A percentile compares a stretch with the other conserved stretches of the same genome.
phyloP scores from a whole-genome alignment of 2,113 vertebrate genomes.

The Limnothrissa miodon region DNA sequence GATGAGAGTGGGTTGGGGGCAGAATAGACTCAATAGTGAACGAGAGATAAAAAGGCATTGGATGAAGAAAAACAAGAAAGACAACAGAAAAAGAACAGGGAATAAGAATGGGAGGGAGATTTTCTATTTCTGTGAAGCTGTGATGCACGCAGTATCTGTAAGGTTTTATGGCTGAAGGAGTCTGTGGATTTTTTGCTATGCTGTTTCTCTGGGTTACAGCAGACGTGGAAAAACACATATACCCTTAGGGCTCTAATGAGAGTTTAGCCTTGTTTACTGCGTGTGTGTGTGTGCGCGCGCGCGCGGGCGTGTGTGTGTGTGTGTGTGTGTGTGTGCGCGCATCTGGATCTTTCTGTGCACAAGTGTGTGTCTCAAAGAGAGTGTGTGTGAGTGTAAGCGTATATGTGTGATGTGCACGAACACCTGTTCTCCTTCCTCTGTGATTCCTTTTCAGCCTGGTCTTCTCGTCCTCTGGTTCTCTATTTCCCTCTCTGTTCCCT shows the following conservation, averaged over 20 bases:
- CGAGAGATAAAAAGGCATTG: neutral
- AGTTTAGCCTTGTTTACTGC: neutral
- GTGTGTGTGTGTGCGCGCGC: neutral
- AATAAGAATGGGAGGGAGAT: neutral
- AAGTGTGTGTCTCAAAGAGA: too few relatives aligned
- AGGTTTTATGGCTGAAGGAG: neutral
- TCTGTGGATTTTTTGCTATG: neutral
- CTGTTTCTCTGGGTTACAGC: neutral
- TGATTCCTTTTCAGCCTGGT: neutral
- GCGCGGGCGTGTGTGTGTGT: neutral
- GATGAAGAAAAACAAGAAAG: neutral
- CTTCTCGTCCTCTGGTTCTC: neutral
- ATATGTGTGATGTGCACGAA: neutral
- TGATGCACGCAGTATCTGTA: neutral
- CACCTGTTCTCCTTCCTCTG: neutral
- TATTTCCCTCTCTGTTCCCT: neutral
- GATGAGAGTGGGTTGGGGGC: neutral
- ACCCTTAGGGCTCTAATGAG: neutral
- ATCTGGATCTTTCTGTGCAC: too few relatives aligned
- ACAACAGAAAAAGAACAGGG: neutral
- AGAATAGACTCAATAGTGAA: conserved; percentile 34
- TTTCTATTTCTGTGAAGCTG: neutral
- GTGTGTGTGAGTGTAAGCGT: neutral
- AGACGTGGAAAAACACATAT: neutral
- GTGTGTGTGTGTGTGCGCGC: neutral